Base-by-base conservation (phyloP, 2,888 invertebrate genomes). In the Diadegma fenestrale region DNA sequence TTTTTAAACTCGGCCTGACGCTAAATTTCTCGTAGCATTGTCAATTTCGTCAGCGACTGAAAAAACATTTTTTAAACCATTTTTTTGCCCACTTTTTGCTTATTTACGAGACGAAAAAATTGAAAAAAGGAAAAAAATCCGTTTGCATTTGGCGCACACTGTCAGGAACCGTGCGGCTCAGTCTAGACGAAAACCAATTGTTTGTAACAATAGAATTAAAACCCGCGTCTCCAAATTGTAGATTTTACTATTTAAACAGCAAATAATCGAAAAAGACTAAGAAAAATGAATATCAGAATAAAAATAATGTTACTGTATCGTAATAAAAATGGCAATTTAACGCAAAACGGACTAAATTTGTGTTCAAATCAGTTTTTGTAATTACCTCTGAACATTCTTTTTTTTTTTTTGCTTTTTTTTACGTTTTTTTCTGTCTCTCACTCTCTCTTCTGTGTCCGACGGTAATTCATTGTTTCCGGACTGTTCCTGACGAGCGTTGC, bases 261-360 rank as follows among this genome's bases (percentile, higher is more conserved):
- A 41, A 76, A 64, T 68, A 71, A 64, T 78, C 17, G 63, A 48
- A 84, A 41, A 30, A 63, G 66, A 71, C 82, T 86, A 85, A 80
- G 88, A 88, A 88, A 89, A 37, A 71, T 64, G 10, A 37, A 64
- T 37, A 33, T 54, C 7, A 43, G 30, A 61, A 45, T 12, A 41
- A 75, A 41, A 51, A 72, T 26, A 54, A 10, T 92, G 92, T 92
- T 92, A 91, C 88, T 93, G 93, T 94, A 93, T 91, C 89, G 90
- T 91, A 94, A 94, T 93, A 94, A 94, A 94, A 90, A 89, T 91
- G 92, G 90, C 90, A 92, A 89, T 93, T 92, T 91, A 86, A 91
- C 90, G 90, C 92, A 93, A 93, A 93, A 81, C 64, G 72, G 81
- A 80, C 87, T 89, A 90, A 91, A 90, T 90, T 90, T 92, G 92